Evolutionary conservation across 2,888 invertebrate genomes (phyloP).

Genomic region (Prenolepis imparis): DNA sequence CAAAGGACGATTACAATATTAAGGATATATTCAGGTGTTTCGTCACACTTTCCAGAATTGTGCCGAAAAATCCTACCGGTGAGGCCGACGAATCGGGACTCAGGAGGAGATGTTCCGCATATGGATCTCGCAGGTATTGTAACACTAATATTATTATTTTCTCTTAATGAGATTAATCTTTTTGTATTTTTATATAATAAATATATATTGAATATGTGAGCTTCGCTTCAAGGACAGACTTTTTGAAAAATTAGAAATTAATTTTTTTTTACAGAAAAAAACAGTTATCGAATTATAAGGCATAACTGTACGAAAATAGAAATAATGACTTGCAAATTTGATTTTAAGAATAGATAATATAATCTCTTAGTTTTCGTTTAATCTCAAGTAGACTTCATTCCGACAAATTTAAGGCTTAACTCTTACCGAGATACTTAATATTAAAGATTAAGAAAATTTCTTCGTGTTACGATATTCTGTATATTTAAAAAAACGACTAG

Average conservation of each 20-base stretch:
- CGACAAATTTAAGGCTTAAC: neutral
- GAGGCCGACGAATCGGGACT: conserved; percentile 89
- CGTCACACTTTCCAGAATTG: conserved; percentile 91
- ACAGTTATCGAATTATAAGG: neutral
- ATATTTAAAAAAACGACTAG: neutral
- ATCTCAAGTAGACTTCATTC: neutral
- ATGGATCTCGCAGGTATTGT: conserved; percentile 86
- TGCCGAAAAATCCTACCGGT: conserved; percentile 87
- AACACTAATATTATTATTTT: neutral
- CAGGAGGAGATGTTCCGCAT: conserved; percentile 92
- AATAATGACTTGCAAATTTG: neutral
- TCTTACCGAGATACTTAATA: conserved; percentile 5
- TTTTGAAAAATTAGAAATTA: neutral
- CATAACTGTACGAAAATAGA: neutral
- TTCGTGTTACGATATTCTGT: neutral
- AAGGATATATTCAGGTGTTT: conserved; percentile 93
- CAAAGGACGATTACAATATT: conserved; percentile 92
- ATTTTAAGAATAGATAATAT: neutral
- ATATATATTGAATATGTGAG: neutral
- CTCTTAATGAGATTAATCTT: neutral
- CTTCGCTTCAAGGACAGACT: neutral
- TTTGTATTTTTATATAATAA: neutral
- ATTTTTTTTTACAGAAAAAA: neutral
- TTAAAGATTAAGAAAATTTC: neutral
- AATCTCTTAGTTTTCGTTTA: neutral